A percentile compares a stretch with the other conserved stretches of the same genome.
Evolutionary conservation across 2,797 vertebrate genomes (phyloP).

Genomic region (Enteromius trimaculatus): DNA sequence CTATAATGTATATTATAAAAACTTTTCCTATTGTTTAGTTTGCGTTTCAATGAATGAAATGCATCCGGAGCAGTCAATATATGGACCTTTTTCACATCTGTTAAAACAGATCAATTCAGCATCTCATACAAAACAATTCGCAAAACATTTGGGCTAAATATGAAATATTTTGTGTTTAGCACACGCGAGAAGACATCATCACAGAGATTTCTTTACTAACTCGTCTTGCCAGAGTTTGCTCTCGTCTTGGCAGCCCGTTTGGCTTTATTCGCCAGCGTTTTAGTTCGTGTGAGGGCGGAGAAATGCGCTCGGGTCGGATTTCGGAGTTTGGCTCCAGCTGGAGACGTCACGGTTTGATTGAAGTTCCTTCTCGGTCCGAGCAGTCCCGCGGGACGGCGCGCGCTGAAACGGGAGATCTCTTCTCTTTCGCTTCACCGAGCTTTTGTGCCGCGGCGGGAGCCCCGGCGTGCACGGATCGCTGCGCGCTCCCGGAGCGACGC

Average conservation of each 20-base stretch:
- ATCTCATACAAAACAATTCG: not conserved
- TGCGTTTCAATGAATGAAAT: not conserved
- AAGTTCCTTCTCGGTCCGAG: slow-evolving; percentile 77
- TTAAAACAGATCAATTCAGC: not conserved
- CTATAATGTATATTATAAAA: not conserved
- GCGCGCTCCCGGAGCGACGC: slow-evolving; percentile 63
- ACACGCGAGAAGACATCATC: not conserved
- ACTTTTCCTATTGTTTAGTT: not conserved
- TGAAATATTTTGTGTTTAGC: not conserved
- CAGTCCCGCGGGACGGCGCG: slow-evolving; percentile 74
- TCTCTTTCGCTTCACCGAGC: slow-evolving; percentile 73
- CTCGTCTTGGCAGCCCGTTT: slow-evolving; percentile 33
- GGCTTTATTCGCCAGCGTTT: slow-evolving; percentile 19
- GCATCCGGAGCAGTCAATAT: not conserved
- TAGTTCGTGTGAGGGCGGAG: slow-evolving; percentile 76
- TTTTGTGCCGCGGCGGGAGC: slow-evolving; percentile 75
- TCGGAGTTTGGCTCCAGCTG: slow-evolving; percentile 78
- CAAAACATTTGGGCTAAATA: slow-evolving; percentile 4
- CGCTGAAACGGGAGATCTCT: slow-evolving; percentile 78
- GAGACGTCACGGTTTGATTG: slow-evolving; percentile 85
- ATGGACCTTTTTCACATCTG: not conserved
- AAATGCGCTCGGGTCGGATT: slow-evolving; percentile 75
- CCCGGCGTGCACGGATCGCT: slow-evolving; percentile 66
- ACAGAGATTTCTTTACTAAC: not conserved
- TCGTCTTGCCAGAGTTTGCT: slow-evolving; percentile 35